These are phyloP conservation scores for Gallinago nigripennis DNA, from an alignment of 2,797 vertebrate species.

Conservation along the genomic window DNA sequence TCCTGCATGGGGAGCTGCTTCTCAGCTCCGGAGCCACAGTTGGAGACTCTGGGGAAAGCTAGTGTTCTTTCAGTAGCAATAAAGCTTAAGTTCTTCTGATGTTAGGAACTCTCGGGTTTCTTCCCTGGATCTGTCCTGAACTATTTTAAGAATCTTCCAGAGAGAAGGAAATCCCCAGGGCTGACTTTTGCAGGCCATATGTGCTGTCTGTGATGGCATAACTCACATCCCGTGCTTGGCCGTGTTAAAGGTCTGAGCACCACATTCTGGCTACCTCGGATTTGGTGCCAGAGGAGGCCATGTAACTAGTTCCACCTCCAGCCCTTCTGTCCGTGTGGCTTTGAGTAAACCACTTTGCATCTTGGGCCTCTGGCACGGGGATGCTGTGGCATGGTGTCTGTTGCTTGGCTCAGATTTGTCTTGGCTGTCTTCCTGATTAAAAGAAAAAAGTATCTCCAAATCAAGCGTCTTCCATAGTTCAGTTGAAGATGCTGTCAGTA, in stretches of 20 bases:
- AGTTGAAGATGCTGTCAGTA: not conserved
- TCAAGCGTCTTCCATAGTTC: not conserved
- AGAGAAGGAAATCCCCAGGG: not conserved
- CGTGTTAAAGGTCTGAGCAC: not conserved
- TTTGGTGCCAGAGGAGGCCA: not conserved
- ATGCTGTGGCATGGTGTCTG: not conserved
- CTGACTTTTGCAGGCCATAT: not conserved
- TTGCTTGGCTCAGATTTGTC: not conserved
- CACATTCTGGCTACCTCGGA: not conserved
- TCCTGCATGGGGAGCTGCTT: not conserved
- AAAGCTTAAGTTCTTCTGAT: not conserved
- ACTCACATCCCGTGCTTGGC: not conserved
- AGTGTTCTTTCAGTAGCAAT: not conserved
- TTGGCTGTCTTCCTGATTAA: not conserved
- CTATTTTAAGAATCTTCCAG: not conserved
- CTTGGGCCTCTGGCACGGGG: not conserved
- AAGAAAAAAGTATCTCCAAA: not conserved
- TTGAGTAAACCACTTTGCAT: not conserved
- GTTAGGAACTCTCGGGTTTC: not conserved
- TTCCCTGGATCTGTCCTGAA: not conserved
- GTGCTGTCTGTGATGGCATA: not conserved
- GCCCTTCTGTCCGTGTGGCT: not conserved
- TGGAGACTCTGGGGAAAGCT: not conserved
- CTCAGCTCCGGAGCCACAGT: not conserved
- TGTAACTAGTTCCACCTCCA: not conserved